A percentile compares a stretch with the other conserved stretches of the same genome.
Conservation (phyloP, 2,113 vertebrate species). For the Paratilapia polleni region DNA sequence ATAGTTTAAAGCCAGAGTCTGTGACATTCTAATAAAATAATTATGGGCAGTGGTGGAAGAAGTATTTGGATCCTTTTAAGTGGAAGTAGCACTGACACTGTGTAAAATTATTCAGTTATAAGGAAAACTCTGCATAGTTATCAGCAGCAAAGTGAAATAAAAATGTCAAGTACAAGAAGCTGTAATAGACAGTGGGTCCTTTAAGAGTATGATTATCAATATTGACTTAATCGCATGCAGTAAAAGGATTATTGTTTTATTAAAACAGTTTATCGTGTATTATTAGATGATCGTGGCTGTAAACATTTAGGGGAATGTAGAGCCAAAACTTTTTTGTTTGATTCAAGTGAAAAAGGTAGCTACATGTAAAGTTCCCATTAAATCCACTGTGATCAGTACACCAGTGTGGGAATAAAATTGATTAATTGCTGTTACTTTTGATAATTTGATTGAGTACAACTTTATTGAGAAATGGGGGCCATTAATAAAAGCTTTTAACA, state of each 20-base stretch:
- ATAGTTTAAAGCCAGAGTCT: conserved; percentile 13
- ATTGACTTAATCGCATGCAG: neutral
- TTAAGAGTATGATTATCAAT: neutral
- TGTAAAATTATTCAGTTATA: neutral
- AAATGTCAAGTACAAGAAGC: neutral
- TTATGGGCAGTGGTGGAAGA: neutral
- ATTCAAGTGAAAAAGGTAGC: neutral
- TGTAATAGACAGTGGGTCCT: neutral
- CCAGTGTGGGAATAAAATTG: neutral
- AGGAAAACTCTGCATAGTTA: neutral
- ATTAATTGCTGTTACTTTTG: neutral
- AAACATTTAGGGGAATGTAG: neutral
- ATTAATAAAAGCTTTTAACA: neutral
- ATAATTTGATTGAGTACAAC: neutral
- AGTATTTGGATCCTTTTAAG: neutral
- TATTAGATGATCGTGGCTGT: neutral
- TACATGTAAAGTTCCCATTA: neutral
- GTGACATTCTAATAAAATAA: conserved; percentile 31
- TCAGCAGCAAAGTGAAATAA: neutral
- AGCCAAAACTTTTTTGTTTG: neutral
- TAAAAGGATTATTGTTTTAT: neutral
- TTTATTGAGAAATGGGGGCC: neutral
- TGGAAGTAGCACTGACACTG: neutral
- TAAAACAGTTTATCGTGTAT: neutral
- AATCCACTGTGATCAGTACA: neutral